These are phyloP conservation scores for Agrenia bidenticulata DNA, from an alignment of 2,888 invertebrate species.

Conservation along the genomic window DNA sequence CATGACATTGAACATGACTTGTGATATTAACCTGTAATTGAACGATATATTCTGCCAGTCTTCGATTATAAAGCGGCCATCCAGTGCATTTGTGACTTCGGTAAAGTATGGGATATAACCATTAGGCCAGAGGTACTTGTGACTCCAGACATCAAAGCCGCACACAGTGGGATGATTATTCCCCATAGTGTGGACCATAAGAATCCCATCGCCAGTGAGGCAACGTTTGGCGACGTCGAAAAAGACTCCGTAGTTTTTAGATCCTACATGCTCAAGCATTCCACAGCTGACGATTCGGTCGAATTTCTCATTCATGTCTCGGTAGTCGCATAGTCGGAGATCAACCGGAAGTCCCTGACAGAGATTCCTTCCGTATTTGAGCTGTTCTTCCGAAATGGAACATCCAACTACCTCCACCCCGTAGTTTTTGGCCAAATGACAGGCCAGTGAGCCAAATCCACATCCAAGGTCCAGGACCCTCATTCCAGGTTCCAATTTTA, in stretches of 20 bases:
- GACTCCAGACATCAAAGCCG: neutral
- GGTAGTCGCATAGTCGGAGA: slow-evolving; percentile 28
- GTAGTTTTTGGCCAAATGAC: slow-evolving; percentile 34
- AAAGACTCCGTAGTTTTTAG: slow-evolving; percentile 30
- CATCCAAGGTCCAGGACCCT: slow-evolving; percentile 37
- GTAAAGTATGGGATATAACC: neutral
- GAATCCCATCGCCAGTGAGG: slow-evolving; percentile 6
- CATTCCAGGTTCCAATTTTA: slow-evolving; percentile 42
- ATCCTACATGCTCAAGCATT: slow-evolving; percentile 43
- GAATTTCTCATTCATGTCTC: slow-evolving; percentile 32
- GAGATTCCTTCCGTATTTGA: slow-evolving; percentile 24
- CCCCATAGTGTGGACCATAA: slow-evolving; percentile 16
- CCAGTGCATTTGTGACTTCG: slow-evolving; percentile 11
- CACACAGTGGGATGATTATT: neutral
- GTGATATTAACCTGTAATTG: too few species aligned
- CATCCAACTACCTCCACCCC: slow-evolving; percentile 34
- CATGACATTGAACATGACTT: too few species aligned
- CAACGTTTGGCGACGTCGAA: slow-evolving; percentile 23
- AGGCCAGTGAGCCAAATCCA: slow-evolving; percentile 41
- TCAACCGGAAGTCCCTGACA: slow-evolving; percentile 16
- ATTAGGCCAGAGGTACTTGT: slow-evolving; percentile 14
- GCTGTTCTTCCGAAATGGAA: slow-evolving; percentile 34
- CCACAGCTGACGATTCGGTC: slow-evolving; percentile 42
- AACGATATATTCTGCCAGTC: slow-evolving; percentile 37
- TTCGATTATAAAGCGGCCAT: slow-evolving; percentile 33